Base-by-base conservation (phyloP, 30 jellyfish, hydroid and myxozoan genomes). In the Cassiopea xamachana region DNA sequence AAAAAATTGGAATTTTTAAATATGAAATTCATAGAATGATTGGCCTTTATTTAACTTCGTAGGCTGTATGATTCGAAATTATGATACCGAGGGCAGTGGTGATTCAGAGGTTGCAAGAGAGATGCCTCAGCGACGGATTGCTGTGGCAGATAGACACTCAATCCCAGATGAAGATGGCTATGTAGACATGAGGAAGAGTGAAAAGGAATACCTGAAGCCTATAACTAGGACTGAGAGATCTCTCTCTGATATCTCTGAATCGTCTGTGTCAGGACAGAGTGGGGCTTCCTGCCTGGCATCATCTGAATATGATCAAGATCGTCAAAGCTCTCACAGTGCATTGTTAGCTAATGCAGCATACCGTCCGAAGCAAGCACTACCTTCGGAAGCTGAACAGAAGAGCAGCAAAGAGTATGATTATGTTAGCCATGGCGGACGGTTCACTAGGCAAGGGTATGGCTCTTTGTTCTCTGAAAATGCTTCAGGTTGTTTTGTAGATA, bases 71-170 rank as follows among this genome's bases (percentile, higher is more conserved):
- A 82, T 82, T 10, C 43, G 90, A 45, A 48, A 69, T 15, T 27
- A 82, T 45, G 90, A 82, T 49, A 82, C 90, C 12, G 90, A 82
- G 9, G 90, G 80, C 60, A 82, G 90, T 50, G 90, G 90, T 12
- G 90, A 82, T 49, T 9, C 82, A 16, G 68, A n/a, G 46, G 90
- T 82, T 46, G 39, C 14, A 9, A 44, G 67, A 46, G 69, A 75
- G 27, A 39, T 14, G 67, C 62, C 74, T 2, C 8, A 13, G 15
- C 74, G 74, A 14, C 19, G 6, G 43, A 2, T 5, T 27, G 74
- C 74, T 13, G 15, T 16, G 74, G 74, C 8, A 2, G 74, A 64
- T 2, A 13, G 27, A 17, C 15, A 64, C 27, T 17, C 19, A 9
- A 5, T 64, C 8, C 27, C 27, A 5, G 27, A 64, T 9, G 74